Conservation (phyloP, 2,888 invertebrate genomes). For the Schizotus pectinicornis region DNA sequence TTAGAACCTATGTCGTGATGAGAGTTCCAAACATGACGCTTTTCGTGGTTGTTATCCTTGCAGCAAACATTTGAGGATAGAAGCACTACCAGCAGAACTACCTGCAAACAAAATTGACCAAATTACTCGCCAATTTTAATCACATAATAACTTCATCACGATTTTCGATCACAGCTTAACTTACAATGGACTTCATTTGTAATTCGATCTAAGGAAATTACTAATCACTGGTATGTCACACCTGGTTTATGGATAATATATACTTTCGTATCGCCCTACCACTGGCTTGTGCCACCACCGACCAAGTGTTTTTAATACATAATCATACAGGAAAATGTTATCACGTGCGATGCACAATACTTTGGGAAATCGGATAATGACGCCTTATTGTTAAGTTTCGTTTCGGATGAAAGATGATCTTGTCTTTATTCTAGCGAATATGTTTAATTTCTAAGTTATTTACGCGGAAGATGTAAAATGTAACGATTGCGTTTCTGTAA, state of each 20-base stretch:
- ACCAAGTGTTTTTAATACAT: no score
- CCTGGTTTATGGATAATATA: conserved; percentile 3
- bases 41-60: conserved; percentile 6
- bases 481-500: no score
- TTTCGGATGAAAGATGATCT: no score
- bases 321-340: no score
- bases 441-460: no score
- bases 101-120: conserved; percentile 9
- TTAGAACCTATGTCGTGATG: neutral
- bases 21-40: conserved; percentile 10
- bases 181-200: conserved; percentile 4
- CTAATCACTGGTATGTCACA: conserved; percentile 10
- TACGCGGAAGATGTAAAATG: no score
- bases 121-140: no score
- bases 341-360: no score
- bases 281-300: neutral
- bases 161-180: conserved; percentile 5
- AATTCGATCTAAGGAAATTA: neutral
- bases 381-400: no score
- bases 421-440: no score
- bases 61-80: neutral
- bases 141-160: neutral
- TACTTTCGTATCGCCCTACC: conserved; percentile 13
- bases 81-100: conserved; percentile 2
- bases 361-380: no score